Base-by-base conservation (phyloP, 2,797 vertebrate genomes). In the Spheniscus humboldti region DNA sequence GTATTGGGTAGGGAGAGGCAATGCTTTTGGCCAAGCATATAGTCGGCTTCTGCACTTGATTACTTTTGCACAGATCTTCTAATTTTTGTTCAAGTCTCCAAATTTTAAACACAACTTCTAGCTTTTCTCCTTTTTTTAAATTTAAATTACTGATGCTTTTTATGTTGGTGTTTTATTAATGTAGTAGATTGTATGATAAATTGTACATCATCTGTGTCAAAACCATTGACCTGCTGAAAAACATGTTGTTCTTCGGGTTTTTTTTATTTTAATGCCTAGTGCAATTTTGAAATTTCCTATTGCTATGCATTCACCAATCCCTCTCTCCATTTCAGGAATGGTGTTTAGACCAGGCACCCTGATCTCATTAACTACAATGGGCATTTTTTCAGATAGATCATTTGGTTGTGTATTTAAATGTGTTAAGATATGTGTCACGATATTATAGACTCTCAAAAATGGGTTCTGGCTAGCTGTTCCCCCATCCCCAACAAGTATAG, bases 81-180 rank as follows among this genome's bases (percentile, higher is more conserved):
- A 35, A 73, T 95, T 97, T 94, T 91, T 86, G 31, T 78, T 88
- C 81, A 69, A 75, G 64, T 95, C 88, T 90, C 88, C 86, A 37
- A 73, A 76, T 90, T 91, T 79, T 71, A 56, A 84, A 56, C 69
- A 13, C 72, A 64, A 76, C 25, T 77, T 50, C 18, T 72, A 74
- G 72, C 67, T 74, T 93, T 90, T 41, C 27, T 88, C 22, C 17
- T 53, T 47, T 77, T 79, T 31, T 7, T 23, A 52, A 63, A 71
- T 81, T 27, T 5, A 33, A 66, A 91, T 93, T 79, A 18, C 56
- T 25, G 27, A 3, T 23, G 13, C 10, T 90, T 53, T 79, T 86
- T 53, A 2, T 6, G 18, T 56, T 18, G 31, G 22, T 80, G 28
- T 74, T 53, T 72, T 71, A 31, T 30, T 57, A 35, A 8, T 68